Conservation (phyloP, 2,797 vertebrate genomes). For the Mionectes olivaceus region DNA sequence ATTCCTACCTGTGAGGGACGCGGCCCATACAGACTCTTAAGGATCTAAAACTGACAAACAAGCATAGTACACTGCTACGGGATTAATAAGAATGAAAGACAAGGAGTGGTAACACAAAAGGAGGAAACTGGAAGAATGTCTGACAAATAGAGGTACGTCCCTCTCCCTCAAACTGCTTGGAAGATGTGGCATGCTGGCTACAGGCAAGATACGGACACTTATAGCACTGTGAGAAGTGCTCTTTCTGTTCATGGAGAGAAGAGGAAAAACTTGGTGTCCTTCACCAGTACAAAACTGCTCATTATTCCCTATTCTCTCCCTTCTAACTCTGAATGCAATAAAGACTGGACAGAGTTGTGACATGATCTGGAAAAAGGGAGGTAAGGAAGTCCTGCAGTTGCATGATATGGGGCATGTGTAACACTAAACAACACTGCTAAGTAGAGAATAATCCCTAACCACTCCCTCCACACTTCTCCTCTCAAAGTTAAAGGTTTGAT, state of each 20-base stretch:
- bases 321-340: not conserved
- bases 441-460: not conserved
- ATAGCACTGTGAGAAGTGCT: not conserved
- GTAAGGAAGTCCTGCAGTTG: not conserved
- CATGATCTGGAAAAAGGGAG: not conserved
- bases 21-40: not conserved
- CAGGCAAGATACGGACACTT: not conserved
- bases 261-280: not conserved
- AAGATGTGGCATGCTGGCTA: not conserved
- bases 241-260: not conserved
- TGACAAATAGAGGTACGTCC: not conserved
- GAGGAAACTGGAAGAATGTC: not conserved
- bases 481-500: not conserved
- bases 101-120: not conserved
- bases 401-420: accelerated
- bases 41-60: not conserved
- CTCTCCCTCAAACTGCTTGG: not conserved
- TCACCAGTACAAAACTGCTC: not conserved
- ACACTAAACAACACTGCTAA: not conserved
- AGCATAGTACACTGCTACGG: not conserved
- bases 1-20: not conserved
- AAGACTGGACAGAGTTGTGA: not conserved
- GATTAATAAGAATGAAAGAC: conserved; percentile 17
- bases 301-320: not conserved
- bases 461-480: not conserved